These are phyloP conservation scores for Epinotia nisella DNA, from an alignment of 2,888 invertebrate genomes.

Conservation along the genomic window DNA sequence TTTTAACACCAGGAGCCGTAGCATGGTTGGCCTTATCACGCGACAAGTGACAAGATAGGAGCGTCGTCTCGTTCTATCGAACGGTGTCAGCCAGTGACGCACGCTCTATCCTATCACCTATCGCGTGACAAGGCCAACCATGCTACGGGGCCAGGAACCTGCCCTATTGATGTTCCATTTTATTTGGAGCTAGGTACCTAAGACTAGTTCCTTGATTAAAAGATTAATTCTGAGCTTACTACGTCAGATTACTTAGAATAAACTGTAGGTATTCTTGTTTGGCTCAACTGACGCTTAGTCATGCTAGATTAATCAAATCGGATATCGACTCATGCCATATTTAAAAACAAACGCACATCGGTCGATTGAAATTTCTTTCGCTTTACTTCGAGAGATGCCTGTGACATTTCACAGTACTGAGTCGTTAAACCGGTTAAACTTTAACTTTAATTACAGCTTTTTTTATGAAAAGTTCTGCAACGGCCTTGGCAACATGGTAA, in stretches of 20 bases:
- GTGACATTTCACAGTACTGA: not conserved
- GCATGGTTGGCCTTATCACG: too few relatives aligned
- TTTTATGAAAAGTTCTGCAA: not conserved
- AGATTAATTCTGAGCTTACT: not conserved
- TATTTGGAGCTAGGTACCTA: not conserved
- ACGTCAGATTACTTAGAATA: not conserved
- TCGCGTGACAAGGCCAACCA: too few relatives aligned
- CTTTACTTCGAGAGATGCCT: not conserved
- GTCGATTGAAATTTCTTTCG: not conserved
- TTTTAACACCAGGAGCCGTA: too few relatives aligned
- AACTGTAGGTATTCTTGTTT: not conserved
- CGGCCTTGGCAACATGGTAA: slow-evolving; percentile 9
- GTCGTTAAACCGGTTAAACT: slow-evolving; percentile 11
- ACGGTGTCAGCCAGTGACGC: too few relatives aligned
- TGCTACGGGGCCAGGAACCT: too few relatives aligned
- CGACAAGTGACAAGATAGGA: too few relatives aligned
- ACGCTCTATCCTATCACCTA: too few relatives aligned
- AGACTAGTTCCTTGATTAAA: not conserved
- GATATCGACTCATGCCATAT: slow-evolving; percentile 15
- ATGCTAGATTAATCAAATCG: not conserved
- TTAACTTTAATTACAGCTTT: slow-evolving; percentile 1
- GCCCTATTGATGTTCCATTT: not conserved
- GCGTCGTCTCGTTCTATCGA: too few relatives aligned
- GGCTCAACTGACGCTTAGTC: not conserved
- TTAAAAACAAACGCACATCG: slow-evolving; percentile 14